A percentile compares a stretch with the other conserved stretches of the same genome.
phyloP scores from a whole-genome alignment of 2,113 vertebrate species.

The Scytalopus superciliaris region DNA sequence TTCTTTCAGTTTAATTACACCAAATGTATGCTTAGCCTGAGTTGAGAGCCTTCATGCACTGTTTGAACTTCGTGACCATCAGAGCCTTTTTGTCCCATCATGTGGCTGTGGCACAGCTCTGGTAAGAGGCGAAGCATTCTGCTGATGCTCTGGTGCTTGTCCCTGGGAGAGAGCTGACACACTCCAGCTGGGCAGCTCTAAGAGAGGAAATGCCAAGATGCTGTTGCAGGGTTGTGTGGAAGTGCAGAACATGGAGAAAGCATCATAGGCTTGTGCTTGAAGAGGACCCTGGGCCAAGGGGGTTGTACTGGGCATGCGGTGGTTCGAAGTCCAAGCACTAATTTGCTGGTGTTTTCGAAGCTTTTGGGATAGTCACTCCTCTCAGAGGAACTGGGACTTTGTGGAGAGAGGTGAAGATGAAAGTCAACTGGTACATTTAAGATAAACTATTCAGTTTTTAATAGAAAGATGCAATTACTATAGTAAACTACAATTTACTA shows the following conservation, averaged over 20 bases:
- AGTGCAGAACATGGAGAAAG: not conserved
- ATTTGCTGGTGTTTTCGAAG: not conserved
- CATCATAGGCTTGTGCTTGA: not conserved
- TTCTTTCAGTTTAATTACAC: not conserved
- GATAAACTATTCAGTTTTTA: not conserved
- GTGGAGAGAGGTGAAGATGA: not conserved
- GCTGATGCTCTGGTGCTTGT: not conserved
- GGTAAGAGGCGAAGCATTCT: not conserved
- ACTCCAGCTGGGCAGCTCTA: not conserved
- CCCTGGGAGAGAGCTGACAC: not conserved
- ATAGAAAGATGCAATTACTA: not conserved
- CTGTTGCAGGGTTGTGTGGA: not conserved
- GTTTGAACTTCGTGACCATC: too few species aligned
- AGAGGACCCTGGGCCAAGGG: not conserved
- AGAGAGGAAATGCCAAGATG: not conserved
- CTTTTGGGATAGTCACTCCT: not conserved
- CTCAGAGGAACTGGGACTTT: accelerated
- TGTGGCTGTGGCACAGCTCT: not conserved
- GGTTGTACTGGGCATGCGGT: accelerated
- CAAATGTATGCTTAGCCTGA: not conserved
- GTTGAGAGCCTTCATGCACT: accelerated
- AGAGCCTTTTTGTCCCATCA: not conserved
- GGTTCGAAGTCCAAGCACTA: not conserved
- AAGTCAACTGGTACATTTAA: not conserved
- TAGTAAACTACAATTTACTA: not conserved